phyloP scores from a whole-genome alignment of 2,113 vertebrate species.

The Rhineura floridana region DNA sequence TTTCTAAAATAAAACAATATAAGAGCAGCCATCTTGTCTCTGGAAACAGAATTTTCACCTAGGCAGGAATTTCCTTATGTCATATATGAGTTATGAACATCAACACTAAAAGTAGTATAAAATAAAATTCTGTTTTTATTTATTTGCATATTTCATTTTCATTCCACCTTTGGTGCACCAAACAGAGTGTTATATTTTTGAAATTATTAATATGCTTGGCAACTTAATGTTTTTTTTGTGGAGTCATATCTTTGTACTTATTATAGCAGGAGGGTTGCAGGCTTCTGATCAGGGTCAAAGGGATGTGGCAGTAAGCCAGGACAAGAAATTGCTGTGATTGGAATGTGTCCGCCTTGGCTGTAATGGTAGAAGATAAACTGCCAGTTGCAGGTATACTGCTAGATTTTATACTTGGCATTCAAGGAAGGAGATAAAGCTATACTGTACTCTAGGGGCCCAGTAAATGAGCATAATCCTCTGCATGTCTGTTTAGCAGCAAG shows the following conservation, averaged over 20 bases:
- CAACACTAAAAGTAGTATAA: not conserved
- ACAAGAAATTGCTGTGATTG: constrained; percentile 45
- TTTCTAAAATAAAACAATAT: not conserved
- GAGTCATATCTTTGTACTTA: not conserved
- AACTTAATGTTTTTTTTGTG: not conserved
- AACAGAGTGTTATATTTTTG: not conserved
- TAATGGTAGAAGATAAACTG: constrained; percentile 46
- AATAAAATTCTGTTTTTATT: not conserved
- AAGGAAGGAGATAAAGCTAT: not conserved
- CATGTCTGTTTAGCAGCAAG: not conserved
- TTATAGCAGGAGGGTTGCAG: constrained; percentile 4
- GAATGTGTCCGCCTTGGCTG: constrained; percentile 31
- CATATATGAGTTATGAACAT: not conserved
- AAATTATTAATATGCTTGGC: constrained; percentile 1
- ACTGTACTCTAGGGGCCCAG: not conserved
- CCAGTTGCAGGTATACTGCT: constrained; percentile 14
- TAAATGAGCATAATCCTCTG: not conserved
- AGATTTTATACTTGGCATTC: constrained; percentile 23
- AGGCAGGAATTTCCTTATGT: not conserved
- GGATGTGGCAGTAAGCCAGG: constrained; percentile 49
- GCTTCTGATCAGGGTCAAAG: not conserved
- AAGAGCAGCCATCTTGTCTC: not conserved
- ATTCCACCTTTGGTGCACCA: not conserved
- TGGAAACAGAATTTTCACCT: not conserved
- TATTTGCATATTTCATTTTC: not conserved